Percentiles rank a stretch among this genome's conserved stretches.
phyloP scores from a whole-genome alignment of 92 coral and sea anemone genomes.

The Epizoanthus illoricatus region DNA sequence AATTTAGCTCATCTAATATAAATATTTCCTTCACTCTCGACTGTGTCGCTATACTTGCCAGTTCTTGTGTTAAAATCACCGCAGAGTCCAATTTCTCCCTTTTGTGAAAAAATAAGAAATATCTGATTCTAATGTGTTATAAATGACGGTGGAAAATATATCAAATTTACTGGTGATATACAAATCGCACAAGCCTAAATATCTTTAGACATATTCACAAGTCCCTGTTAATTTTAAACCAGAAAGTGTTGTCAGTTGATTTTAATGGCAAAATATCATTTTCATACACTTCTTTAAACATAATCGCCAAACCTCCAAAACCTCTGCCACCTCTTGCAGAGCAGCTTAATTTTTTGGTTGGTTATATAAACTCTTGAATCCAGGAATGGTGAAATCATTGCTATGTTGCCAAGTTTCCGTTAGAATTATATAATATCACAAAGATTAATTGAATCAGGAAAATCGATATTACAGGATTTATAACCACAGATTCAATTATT shows the following conservation, averaged over 20 bases:
- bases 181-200: constrained; percentile 1
- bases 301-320: constrained; percentile 6
- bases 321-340: constrained; percentile 10
- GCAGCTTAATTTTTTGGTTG: background rate
- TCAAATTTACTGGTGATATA: constrained; percentile 1
- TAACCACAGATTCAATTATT: constrained; percentile 14
- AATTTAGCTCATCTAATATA: no score
- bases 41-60: no score
- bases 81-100: no score
- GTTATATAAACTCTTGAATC: constrained; percentile 13
- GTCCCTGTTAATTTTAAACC: constrained; percentile 27
- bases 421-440: constrained; percentile 18
- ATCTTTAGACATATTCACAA: background rate
- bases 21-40: no score
- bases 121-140: no score
- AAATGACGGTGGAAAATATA: background rate
- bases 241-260: background rate
- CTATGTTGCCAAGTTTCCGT: constrained; percentile 20
- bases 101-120: no score
- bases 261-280: constrained; percentile 2
- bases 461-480: constrained; percentile 15
- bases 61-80: no score
- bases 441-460: constrained; percentile 2
- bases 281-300: background rate
- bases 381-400: constrained; percentile 19